Conservation (phyloP, 2,888 invertebrate species). For the Morinoia aosen region DNA sequence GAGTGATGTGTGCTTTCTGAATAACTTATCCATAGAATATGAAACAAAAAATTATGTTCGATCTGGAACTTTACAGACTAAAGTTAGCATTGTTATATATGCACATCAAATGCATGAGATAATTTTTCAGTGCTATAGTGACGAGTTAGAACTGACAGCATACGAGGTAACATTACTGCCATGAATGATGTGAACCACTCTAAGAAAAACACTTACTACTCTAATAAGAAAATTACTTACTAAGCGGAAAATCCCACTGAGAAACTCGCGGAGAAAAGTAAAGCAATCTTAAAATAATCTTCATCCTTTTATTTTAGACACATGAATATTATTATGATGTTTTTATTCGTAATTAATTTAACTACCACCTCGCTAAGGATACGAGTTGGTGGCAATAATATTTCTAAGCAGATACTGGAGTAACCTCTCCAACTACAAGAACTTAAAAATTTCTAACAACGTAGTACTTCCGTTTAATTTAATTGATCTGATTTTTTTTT, state of each 20-base stretch:
- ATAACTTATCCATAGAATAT: not conserved
- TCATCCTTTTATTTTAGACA: not conserved
- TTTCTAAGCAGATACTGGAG: not conserved
- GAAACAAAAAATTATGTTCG: too few relatives aligned
- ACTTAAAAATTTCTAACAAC: too few relatives aligned
- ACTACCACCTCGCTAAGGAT: not conserved
- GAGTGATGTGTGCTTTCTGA: not conserved
- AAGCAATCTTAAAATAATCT: not conserved
- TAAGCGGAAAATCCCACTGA: too few relatives aligned
- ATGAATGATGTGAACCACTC: not conserved
- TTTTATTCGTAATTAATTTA: not conserved
- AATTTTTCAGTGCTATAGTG: not conserved
- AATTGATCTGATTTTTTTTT: too few relatives aligned
- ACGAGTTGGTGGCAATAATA: not conserved
- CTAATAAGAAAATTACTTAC: too few relatives aligned
- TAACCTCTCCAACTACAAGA: not conserved
- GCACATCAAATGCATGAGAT: not conserved
- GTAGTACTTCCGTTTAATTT: too few relatives aligned
- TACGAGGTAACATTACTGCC: not conserved
- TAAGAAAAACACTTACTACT: not conserved
- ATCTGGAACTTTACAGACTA: too few relatives aligned
- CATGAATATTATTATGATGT: not conserved
- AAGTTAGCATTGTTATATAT: not conserved
- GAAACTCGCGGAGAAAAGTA: too few relatives aligned
- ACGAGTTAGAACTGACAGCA: not conserved